These are phyloP conservation scores for Aspiorhynchus laticeps DNA, from an alignment of 2,113 vertebrate species.

Conservation along the genomic window DNA sequence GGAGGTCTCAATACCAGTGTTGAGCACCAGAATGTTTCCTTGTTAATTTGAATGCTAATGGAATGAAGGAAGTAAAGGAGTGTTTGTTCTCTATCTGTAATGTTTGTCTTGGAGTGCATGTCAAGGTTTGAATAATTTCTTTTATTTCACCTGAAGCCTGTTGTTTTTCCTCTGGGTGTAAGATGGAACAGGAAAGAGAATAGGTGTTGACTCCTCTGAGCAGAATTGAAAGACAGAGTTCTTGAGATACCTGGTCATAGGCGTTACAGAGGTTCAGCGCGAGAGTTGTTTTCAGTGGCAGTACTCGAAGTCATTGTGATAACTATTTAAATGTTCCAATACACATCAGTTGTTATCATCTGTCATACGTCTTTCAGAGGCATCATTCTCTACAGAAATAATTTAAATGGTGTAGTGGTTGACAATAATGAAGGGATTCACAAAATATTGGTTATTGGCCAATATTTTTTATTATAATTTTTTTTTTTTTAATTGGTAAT, in stretches of 20 bases:
- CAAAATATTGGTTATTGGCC: no score
- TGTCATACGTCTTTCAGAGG: background rate
- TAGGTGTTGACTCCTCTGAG: background rate
- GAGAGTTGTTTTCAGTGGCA: background rate
- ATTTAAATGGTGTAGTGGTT: background rate
- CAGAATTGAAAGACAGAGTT: constrained; percentile 8
- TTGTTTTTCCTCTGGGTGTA: constrained; percentile 16
- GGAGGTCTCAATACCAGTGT: background rate
- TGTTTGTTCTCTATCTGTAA: constrained; percentile 63
- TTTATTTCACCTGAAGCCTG: constrained; percentile 7
- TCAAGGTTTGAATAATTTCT: constrained; percentile 39
- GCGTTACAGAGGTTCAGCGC: background rate
- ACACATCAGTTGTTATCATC: background rate
- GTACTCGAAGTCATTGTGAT: background rate
- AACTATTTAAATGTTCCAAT: background rate
- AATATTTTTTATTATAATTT: no score
- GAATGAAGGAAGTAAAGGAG: constrained; percentile 44
- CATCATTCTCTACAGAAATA: background rate
- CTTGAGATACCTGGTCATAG: background rate
- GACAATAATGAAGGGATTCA: no score
- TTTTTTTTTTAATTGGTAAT: background rate
- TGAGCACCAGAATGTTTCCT: background rate
- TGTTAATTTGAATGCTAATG: constrained; percentile 16
- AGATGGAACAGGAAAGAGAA: background rate
- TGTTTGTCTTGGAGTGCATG: constrained; percentile 61